Base-by-base conservation (phyloP, 2,888 invertebrate species). In the Caenorhabditis imperialis region DNA sequence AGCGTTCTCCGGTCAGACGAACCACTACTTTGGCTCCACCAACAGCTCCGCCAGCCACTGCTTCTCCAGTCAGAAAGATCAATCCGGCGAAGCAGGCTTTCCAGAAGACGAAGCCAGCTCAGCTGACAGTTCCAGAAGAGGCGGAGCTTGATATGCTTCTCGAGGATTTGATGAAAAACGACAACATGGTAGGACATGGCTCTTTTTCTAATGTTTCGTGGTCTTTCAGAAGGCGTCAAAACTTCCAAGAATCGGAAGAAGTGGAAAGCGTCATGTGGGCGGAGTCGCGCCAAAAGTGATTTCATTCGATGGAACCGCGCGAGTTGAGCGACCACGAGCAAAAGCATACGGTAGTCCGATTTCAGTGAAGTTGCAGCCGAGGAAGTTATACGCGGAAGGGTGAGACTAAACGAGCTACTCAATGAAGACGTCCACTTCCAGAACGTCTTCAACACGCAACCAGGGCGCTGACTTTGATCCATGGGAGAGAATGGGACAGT, bases 401-500 rank as follows among this genome's bases (percentile, higher is more conserved):
- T 48, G 20, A 65, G 37, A 5, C 7, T 1, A 7, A 22, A n/a
- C n/a, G 10, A 12, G 5, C n/a, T 27, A 4, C n/a, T n/a, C 30
- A 30, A 27, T 4, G 14, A 40, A 22, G 33, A 16, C 33, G 18
- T 40, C 16, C 25, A 35, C n/a, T 20, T 53, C 48, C 50, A 62
- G 53, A 53, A 54, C 20, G 16, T 23, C 57, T 40, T 35, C 50
- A 18, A 38, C 50, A 6, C 22, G 22, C 16, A 60, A 40, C 22
- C 42, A 72, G 10, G 73, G 50, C 5, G 35, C 58, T 14, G 73
- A 73, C 16, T 73, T 65, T n/a, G 73, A 73, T 50, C 73, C 73
- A n/a, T 73, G 73, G 73, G 72, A 72, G 72, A 30, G 72, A 42
- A 72, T 72, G 58, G 62, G 62, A 30, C 71, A 71, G 57, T 62